Evolutionary conservation across 2,113 vertebrate genomes (phyloP), one percentile per base, ranked within the genome.

Genomic region (Heliornis fulica): DNA sequence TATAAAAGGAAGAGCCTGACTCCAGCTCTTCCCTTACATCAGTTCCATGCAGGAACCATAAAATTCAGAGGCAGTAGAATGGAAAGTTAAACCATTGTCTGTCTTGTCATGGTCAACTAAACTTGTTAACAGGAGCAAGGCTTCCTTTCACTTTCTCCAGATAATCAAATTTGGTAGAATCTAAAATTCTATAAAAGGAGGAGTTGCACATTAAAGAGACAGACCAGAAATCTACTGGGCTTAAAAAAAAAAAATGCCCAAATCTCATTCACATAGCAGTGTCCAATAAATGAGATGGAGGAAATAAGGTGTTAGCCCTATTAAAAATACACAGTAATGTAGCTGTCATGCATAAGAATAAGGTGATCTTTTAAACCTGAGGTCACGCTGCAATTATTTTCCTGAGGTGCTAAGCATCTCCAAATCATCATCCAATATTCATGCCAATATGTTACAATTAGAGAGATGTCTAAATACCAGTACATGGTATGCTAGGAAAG

Each of bases 341-440:
- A 26, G 32, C 72, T 96, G 56, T 32, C 16, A 3, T 82, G 89
- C 72, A 91, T 91, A 84, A 87, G 65, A 78, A 89, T 91, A 79
- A 89, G 72, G 50, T 51, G 48, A 65, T 34, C 38, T 81, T 64
- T 89, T 87, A 92, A 90, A 94, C 43, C n/a, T 71, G 64, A 94
- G 77, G 91, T 95, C 77, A 48, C 10, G 28, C n/a, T 82, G 83
- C 56, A 95, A 93, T 92, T 94, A 89, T 82, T 84, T 91, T 93
- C 64, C 91, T 68, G 83, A 91, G 71, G 45, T 90, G 75, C n/a
- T 80, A 76, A 90, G 51, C 74, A 76, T 89, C 77, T 96, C 56
- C 81, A 95, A 82, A 95, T 94, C 69, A 91, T 79, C 94, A 92
- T 87, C 88, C 72, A 83, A 86, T 95, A 96, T 94, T 95, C 95